Base-by-base conservation (phyloP, 2,797 vertebrate species). In the Ctenosaura bakeri region DNA sequence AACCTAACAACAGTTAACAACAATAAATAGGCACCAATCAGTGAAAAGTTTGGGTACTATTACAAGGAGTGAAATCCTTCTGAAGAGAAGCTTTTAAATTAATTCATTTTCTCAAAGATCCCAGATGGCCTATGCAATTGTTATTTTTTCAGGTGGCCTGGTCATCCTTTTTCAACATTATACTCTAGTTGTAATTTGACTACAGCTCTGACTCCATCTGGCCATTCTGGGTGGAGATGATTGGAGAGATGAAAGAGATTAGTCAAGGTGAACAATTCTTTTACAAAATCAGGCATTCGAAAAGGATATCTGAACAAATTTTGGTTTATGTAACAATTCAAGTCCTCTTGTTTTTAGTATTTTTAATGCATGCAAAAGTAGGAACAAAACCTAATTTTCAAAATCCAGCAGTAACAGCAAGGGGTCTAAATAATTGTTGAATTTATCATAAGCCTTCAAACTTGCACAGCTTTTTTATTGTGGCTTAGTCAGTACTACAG, bases 401-500 rank as follows among this genome's bases (percentile, higher is more conserved):
- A 26, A 74, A 76, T 50, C 80, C 69, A 62, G 38, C 13, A 56
- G 52, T 14, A 89, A 76, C 80, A 83, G 66, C 54, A 46, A 71
- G 64, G 50, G 35, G 26, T 71, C 79, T 88, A 73, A 64, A 64
- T 64, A 76, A 84, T 77, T 89, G 81, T 64, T 83, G 22, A 83
- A 89, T 50, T 77, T 35, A 76, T 82, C 71, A n/a, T 52, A 62
- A 62, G 22, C 71, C 79, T 77, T 77, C 80, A 84, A 89, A 76
- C 12, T 56, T 38, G 59, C 66, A 46, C 16, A 83, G 52, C 9
- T 20, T 83, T 88, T 88, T 42, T 62, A 59, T 38, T 83, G 46
- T 85, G 46, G 35, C 50, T 71, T 79, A 66, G n/a, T 71, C 77
- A 80, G 73, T 86, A 77, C 9, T 64, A 38, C 46, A 78, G 62